Conservation (phyloP, 2,888 invertebrate genomes). For the Tachina lurida region DNA sequence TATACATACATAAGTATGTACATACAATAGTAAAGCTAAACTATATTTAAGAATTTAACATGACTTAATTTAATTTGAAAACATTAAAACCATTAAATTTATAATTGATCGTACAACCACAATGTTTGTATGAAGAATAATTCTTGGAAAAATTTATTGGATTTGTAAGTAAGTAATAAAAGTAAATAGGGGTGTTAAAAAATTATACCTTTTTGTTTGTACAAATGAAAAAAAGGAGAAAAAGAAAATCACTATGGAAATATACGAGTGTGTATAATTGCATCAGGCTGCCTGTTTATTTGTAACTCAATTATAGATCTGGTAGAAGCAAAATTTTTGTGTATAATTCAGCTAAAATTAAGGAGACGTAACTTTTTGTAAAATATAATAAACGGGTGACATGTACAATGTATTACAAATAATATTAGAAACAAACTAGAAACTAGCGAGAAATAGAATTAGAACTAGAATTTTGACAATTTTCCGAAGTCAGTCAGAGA, state of each 20-base stretch:
- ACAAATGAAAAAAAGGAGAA: background rate
- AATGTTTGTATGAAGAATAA: conserved; percentile 10
- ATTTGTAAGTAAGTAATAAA: conserved; percentile 58
- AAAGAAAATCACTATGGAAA: background rate
- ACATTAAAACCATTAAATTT: conserved; percentile 17
- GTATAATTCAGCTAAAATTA: conserved; percentile 2
- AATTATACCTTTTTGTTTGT: background rate
- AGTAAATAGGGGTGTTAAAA: conserved; percentile 10
- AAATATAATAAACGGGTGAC: too few species aligned
- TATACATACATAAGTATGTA: too few species aligned
- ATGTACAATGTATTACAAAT: too few species aligned
- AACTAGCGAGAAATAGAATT: too few species aligned
- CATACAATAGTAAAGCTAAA: conserved; percentile 12
- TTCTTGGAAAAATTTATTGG: conserved; percentile 68
- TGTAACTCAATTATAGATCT: conserved; percentile 53
- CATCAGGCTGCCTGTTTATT: background rate
- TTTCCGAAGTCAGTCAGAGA: too few species aligned
- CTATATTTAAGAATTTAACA: conserved; percentile 33
- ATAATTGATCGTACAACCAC: background rate
- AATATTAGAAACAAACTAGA: too few species aligned
- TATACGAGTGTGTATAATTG: background rate
- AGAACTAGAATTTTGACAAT: too few species aligned
- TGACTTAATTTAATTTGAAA: conserved; percentile 60
- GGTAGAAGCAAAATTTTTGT: background rate
- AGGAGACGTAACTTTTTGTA: background rate